These are phyloP conservation scores for Adelognathus sp. DNA, from an alignment of 2,888 invertebrate species.

Conservation along the genomic window DNA sequence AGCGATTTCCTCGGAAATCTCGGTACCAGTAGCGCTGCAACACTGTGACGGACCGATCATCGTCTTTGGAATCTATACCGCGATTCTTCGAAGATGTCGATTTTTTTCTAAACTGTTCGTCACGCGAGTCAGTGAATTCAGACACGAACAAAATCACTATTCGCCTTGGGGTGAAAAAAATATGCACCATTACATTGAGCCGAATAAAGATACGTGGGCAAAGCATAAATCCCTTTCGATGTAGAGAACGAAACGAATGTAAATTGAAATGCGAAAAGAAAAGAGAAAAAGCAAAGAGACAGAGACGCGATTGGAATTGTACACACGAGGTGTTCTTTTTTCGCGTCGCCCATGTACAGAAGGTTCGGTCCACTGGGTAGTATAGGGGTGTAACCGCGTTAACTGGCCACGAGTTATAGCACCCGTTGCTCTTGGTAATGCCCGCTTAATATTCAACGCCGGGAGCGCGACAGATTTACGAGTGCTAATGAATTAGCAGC, in stretches of 20 bases:
- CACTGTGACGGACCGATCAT: constrained; percentile 25
- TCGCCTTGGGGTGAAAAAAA: constrained; percentile 7
- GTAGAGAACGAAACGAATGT: background rate
- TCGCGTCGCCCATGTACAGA: constrained; percentile 29
- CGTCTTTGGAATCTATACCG: constrained; percentile 1
- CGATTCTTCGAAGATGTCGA: constrained; percentile 29
- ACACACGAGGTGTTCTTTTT: constrained; percentile 33
- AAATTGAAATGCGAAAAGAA: constrained; percentile 7
- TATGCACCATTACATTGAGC: background rate
- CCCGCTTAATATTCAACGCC: constrained; percentile 79
- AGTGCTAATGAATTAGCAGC: constrained; percentile 79
- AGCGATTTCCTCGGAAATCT: constrained; percentile 47
- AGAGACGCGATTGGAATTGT: constrained; percentile 33
- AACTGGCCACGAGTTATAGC: constrained; percentile 79
- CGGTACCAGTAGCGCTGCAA: background rate
- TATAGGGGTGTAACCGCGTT: constrained; percentile 67
- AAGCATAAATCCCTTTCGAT: background rate
- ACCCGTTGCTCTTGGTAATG: constrained; percentile 72
- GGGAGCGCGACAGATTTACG: constrained; percentile 79
- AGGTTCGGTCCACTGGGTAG: constrained; percentile 53
- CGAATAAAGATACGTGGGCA: background rate
- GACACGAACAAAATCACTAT: background rate
- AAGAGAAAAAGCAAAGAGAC: background rate
- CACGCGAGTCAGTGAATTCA: constrained; percentile 31
- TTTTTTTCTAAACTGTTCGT: constrained; percentile 11